Base-by-base conservation (phyloP, 2,888 invertebrate genomes). In the Eristalis intricaria region DNA sequence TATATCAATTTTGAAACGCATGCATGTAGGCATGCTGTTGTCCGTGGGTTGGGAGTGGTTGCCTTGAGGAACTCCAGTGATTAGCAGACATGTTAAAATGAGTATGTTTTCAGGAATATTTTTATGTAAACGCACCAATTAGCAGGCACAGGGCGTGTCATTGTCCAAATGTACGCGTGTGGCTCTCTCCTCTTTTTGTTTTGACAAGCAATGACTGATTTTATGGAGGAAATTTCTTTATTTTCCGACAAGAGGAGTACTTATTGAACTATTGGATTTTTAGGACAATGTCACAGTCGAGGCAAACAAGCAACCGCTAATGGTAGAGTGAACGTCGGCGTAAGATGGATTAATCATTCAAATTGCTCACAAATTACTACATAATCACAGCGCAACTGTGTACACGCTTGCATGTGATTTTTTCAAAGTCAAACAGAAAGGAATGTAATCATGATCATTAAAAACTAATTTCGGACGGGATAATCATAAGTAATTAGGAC, bases 381-480 rank as follows among this genome's bases (percentile, higher is more conserved):
- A 15, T 70, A 84, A 74, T 69, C 43, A 64, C 35, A 60, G 23
- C 43, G 58, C 73, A 79, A 74, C 74, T 29, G 79, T 61, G 63
- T 70, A 8, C 35, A 79, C 60, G 64, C 50, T 19, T 19, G 19
- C 50, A 50, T 50, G 50, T 19, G 19, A n/a, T 50, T 50, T 50
- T 50, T 50, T 50, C 19, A 38, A 5, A 64, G 22, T 71, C 69
- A 80, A 75, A 70, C 50, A 22, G 65, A 63, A 70, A 70, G 38
- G n/a, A 70, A 35, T 78, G 73, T 75, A 84, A 71, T 80, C 50
- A 70, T 29, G 32, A 60, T 60, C 79, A 80, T 84, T 80, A 84
- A 70, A 70, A 75, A 8, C 75, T 40, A 66, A 75, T 75, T 65
- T 80, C 50, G 50, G 69, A 32, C 1, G 26, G 38, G 50, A 38